These are phyloP conservation scores for Scortum barcoo DNA, from an alignment of 2,113 vertebrate species.

Conservation along the genomic window DNA sequence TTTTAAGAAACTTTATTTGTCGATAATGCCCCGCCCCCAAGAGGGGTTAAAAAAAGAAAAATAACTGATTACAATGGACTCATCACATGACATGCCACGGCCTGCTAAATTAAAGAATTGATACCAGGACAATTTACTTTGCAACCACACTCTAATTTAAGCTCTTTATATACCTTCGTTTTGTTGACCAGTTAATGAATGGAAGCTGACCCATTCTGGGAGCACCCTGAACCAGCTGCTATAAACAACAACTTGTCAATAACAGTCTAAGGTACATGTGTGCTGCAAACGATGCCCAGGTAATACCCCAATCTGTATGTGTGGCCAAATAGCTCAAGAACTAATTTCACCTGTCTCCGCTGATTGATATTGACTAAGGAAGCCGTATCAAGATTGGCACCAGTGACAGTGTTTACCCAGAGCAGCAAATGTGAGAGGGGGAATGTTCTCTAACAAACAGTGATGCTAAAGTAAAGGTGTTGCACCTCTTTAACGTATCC, in stretches of 20 bases:
- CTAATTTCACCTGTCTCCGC: constrained; percentile 42
- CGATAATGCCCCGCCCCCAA: no score
- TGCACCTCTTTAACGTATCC: not conserved
- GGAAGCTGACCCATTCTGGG: not conserved
- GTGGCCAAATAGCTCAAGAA: constrained; percentile 31
- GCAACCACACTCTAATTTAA: no score
- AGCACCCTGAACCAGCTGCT: not conserved
- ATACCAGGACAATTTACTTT: no score
- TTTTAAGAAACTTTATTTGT: no score
- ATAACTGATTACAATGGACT: no score
- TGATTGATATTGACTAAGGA: constrained; percentile 52
- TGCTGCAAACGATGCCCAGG: not conserved
- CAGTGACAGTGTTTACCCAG: constrained; percentile 25
- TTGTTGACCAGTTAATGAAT: no score
- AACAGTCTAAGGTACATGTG: constrained; percentile 2
- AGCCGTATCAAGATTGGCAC: constrained; percentile 38
- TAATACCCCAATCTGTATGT: constrained; percentile 33
- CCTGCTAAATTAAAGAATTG: no score
- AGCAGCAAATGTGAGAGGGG: not conserved
- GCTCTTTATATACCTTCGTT: no score
- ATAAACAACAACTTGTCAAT: not conserved
- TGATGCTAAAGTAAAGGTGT: not conserved
- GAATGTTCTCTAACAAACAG: not conserved
- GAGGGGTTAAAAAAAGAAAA: no score
- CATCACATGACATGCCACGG: no score